Evolutionary conservation across 2,113 vertebrate genomes (phyloP).

Genomic region (Callaeas wilsoni): DNA sequence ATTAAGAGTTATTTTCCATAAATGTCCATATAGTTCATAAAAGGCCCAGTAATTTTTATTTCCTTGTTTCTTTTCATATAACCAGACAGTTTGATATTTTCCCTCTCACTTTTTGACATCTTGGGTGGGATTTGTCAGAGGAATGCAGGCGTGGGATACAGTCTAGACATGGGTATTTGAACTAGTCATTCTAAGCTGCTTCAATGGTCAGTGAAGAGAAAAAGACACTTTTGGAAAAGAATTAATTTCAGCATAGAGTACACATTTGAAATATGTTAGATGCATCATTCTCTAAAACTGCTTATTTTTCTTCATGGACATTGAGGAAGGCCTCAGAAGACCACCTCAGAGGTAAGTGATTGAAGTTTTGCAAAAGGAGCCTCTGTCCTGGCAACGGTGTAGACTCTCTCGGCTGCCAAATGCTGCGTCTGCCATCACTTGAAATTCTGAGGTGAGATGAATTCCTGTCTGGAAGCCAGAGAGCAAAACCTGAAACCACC

Average conservation of each 20-base stretch:
- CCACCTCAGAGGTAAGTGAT: background rate
- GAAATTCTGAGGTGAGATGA: background rate
- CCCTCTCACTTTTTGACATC: background rate
- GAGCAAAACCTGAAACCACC: background rate
- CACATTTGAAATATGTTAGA: background rate
- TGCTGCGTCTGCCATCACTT: background rate
- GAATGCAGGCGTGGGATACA: background rate
- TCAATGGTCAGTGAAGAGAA: background rate
- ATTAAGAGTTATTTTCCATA: background rate
- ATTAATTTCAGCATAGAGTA: background rate
- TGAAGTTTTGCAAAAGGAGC: background rate
- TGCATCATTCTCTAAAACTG: background rate
- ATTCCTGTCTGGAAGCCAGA: conserved; percentile 4
- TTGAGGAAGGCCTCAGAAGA: conserved; percentile 4
- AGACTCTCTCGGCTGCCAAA: conserved; percentile 18
- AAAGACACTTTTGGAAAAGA: background rate
- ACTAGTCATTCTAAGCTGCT: background rate
- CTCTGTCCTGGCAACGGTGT: background rate
- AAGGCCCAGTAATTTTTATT: background rate
- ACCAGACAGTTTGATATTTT: background rate
- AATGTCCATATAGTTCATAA: background rate
- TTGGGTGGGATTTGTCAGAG: background rate
- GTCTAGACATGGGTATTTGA: conserved; percentile 35
- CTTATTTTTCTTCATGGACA: conserved; percentile 2
- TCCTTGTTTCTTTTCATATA: background rate